These are phyloP conservation scores for Charadrius vociferus DNA, from an alignment of 2,113 vertebrate genomes.

Conservation along the genomic window DNA sequence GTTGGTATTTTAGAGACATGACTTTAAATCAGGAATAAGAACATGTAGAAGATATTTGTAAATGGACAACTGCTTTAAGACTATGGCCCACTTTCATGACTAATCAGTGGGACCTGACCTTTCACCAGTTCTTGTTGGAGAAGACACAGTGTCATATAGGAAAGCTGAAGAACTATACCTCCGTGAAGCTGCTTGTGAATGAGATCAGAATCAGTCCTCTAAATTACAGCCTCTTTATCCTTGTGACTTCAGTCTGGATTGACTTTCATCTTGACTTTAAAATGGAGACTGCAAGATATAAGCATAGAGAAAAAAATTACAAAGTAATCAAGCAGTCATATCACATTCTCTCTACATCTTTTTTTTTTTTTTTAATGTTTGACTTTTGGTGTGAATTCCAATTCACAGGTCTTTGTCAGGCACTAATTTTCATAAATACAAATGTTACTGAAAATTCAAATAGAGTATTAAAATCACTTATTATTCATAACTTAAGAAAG, in stretches of 20 bases:
- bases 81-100: not conserved
- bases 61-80: not conserved
- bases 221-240: not conserved
- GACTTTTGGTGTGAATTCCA: conserved; percentile 17
- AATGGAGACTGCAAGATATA: not conserved
- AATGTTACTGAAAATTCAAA: not conserved
- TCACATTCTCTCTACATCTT: not conserved
- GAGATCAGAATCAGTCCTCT: not conserved
- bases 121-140: not conserved
- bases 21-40: not conserved
- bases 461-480: not conserved
- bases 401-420: conserved; percentile 12
- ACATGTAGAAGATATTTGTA: not conserved
- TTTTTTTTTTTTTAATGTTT: not conserved
- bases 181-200: not conserved
- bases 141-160: not conserved
- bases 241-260: not conserved
- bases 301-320: not conserved
- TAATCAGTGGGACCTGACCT: not conserved
- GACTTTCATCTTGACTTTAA: conserved; percentile 34
- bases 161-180: not conserved
- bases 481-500: conserved; percentile 29
- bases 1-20: not conserved
- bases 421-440: conserved; percentile 47
- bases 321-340: not conserved